These are phyloP conservation scores for Sciurus vulgaris DNA, from an alignment of 2,797 vertebrate genomes.

Conservation along the genomic window DNA sequence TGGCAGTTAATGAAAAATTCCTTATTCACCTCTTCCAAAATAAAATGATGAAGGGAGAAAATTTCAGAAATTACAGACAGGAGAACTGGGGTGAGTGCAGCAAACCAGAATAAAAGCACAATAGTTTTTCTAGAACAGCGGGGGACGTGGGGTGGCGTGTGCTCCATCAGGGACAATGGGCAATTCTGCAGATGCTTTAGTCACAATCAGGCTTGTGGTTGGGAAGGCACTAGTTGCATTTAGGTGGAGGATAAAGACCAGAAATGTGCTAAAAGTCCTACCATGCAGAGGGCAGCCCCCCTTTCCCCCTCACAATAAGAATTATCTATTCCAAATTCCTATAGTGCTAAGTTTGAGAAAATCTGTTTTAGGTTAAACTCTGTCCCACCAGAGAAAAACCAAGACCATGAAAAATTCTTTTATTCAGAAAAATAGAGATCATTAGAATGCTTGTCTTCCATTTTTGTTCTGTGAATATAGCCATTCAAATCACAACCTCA, in stretches of 20 bases:
- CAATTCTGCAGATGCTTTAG: neutral
- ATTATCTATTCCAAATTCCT: neutral
- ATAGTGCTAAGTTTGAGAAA: neutral
- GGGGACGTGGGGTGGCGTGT: neutral
- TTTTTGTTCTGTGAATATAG: neutral
- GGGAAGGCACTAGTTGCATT: neutral
- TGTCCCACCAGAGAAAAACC: neutral
- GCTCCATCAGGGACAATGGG: fast-evolving
- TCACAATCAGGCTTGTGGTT: neutral
- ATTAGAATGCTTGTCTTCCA: neutral
- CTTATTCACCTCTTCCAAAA: neutral
- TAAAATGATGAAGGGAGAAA: neutral
- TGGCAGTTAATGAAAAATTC: neutral
- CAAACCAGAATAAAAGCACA: neutral
- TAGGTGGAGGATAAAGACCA: neutral
- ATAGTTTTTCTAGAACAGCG: neutral
- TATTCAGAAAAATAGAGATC: neutral
- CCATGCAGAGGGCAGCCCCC: neutral
- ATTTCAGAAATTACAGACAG: neutral
- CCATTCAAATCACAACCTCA: neutral
- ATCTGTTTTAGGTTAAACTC: neutral
- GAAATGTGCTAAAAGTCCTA: neutral
- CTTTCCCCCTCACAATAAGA: neutral
- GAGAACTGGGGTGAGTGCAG: neutral
- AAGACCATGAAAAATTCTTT: neutral